phyloP scores from a whole-genome alignment of 92 coral and sea anemone species.

The Ricordea florida region DNA sequence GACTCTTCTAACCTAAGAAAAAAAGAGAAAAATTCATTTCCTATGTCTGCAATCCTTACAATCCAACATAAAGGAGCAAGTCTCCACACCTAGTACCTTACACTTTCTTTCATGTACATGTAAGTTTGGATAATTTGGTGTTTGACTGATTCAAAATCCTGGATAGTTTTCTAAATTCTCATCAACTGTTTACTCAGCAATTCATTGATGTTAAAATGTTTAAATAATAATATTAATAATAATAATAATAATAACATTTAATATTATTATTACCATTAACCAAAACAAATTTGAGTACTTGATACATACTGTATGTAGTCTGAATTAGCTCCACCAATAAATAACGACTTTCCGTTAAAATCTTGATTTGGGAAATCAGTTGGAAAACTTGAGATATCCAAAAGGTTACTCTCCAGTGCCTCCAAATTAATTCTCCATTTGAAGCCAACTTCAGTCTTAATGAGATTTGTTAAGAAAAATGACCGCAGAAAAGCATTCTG shows the following conservation, averaged over 20 bases:
- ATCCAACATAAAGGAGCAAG: no score
- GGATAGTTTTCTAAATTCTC: no score
- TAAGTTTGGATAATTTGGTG: no score
- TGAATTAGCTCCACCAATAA: conserved; percentile 91
- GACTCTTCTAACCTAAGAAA: conserved; percentile 58
- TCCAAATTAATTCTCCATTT: conserved; percentile 87
- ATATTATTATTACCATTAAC: no score
- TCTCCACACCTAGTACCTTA: no score
- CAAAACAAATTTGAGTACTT: background rate
- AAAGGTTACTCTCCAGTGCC: conserved; percentile 72
- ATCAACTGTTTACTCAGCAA: no score
- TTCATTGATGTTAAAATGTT: no score
- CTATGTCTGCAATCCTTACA: no score
- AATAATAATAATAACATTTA: no score
- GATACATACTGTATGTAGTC: conserved; percentile 79
- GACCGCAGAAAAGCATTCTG: conserved; percentile 75
- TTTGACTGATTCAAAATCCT: no score
- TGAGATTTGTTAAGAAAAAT: conserved; percentile 87
- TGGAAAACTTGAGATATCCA: conserved; percentile 67
- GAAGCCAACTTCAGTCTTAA: conserved; percentile 48
- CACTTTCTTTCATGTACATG: no score
- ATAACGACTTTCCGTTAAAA: conserved; percentile 69
- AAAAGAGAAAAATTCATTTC: background rate
- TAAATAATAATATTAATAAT: no score
- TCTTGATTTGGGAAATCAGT: conserved; percentile 56